Evolutionary conservation across 2,888 invertebrate species (phyloP), one percentile per base, ranked within the genome.

Genomic region (Bursaphelenchus okinawaensis): DNA sequence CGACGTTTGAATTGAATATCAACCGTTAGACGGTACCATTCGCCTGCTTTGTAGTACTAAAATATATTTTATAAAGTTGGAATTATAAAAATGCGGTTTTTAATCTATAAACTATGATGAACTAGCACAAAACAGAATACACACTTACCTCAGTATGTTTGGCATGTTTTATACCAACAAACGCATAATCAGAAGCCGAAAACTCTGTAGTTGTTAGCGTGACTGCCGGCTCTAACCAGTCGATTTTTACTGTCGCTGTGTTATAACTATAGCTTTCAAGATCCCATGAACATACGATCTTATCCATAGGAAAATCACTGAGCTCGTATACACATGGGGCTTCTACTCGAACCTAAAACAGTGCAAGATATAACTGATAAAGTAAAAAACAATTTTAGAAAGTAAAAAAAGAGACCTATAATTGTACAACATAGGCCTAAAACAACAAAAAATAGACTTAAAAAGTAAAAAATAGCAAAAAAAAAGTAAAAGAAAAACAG

Each of bases 251-350:
- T 20, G 76, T 80, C 1, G 80, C 80, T 2, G 79, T 80, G 65
- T 80, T 80, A 66, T 77, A 80, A 4, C 75, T 75, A 57, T 80
- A 80, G 52, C 73, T 74, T 61, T 79, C 79, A 52, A 79, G 75
- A 0, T 74, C 68, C 63, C 50, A 51, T 8, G 56, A 31, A 40
- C 60, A 59, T 40, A 28, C 28, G 20, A 59, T 50, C 19, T 24
- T 67, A 58, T 80, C 80, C 59, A 80, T 78, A 12, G 80, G 80
- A 61, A 78, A 80, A 29, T 77, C 68, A 7, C 69, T 70, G 7
- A 80, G 68, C 24, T 77, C 71, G 73, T 77, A 76, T 12, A 70
- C 72, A 60, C 80, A 80, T 2, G 80, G 79, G 0, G 78, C 76
- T 64, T 78, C 74, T 7, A 77, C 78, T 31, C 75, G 72, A 19